These are phyloP conservation scores for Malurus splendens DNA, from an alignment of 2,797 vertebrate species.

Conservation along the genomic window DNA sequence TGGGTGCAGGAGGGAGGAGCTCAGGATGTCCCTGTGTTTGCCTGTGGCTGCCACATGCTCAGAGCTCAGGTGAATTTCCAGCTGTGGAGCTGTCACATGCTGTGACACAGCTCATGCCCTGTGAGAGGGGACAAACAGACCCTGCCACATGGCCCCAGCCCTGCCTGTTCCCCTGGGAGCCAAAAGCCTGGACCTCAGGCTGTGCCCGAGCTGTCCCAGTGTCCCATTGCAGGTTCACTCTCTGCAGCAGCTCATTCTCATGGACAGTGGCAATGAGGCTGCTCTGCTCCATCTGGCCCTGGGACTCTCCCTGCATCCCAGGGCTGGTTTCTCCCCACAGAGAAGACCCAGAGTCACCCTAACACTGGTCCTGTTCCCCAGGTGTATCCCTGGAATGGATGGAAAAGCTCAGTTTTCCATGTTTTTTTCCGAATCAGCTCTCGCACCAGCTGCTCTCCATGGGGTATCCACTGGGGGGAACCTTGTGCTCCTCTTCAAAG, in stretches of 20 bases:
- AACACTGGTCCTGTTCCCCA: fast-evolving
- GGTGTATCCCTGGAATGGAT: background rate
- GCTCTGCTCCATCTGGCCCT: background rate
- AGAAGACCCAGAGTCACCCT: background rate
- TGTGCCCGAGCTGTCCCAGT: no score
- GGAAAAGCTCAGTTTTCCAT: background rate
- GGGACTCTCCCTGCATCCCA: background rate
- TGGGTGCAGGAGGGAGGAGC: background rate
- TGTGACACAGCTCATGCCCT: background rate
- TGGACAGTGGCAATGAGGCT: background rate
- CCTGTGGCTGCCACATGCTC: fast-evolving
- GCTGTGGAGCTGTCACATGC: background rate
- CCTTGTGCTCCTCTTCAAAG: constrained; percentile 23
- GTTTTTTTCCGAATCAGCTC: background rate
- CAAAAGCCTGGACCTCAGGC: background rate
- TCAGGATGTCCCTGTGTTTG: fast-evolving
- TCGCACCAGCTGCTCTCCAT: background rate
- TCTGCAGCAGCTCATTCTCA: background rate
- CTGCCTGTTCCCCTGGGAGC: background rate
- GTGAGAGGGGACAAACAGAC: no score
- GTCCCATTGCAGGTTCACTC: background rate
- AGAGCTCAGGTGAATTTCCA: no score
- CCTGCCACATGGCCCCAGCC: background rate
- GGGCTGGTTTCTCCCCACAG: background rate
- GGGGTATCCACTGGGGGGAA: background rate